Base-by-base conservation (phyloP, 2,113 vertebrate species). In the Balaeniceps rex region DNA sequence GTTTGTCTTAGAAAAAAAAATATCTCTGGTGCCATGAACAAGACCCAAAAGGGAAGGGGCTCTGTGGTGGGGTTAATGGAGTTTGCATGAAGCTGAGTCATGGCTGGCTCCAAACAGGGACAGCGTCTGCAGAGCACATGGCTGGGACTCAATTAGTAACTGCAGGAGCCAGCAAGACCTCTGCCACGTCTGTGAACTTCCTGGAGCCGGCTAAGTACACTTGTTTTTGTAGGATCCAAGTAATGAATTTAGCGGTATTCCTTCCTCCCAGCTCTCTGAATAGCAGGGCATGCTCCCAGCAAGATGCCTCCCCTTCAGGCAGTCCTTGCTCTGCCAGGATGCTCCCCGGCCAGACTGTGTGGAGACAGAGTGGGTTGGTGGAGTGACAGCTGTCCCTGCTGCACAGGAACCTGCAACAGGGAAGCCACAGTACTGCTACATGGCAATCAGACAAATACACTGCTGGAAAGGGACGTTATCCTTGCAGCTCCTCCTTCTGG, bases 61-160 rank as follows among this genome's bases (percentile, higher is more conserved):
- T 90, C 31, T 65, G 4, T 61, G 51, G 72, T 7, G 10, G 22
- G 49, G 3, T 83, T 83, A 77, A 49, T 72, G 54, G 58, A 70
- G 25, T 77, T 80, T 42, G 19, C 76, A 66, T 33, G 58, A 86
- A 90, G 94, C 91, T 95, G 93, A 97, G 63, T 93, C 94, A 95
- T 0, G 38, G 76, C 91, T 93, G 88, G 82, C 49, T 80, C 49
- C 61, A 72, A 68, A 93, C 33, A 88, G 82, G 74, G 82, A 42
- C 88, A 76, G 29, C n/a, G 75, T 65, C 68, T 96, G 88, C 76
- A 80, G 58, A 94, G 46, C 69, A 76, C 44, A 65, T 42, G 81
- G 83, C 77, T 60, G 11, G 51, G n/a, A 52, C 69, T 84, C 78
- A 91, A 4, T 36, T 70, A 54, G 18, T 29, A 92, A 83, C 76